Evolutionary conservation across 2,888 invertebrate genomes (phyloP), one percentile per base, ranked within the genome.

Genomic region (Sinohyriopsis cumingii): DNA sequence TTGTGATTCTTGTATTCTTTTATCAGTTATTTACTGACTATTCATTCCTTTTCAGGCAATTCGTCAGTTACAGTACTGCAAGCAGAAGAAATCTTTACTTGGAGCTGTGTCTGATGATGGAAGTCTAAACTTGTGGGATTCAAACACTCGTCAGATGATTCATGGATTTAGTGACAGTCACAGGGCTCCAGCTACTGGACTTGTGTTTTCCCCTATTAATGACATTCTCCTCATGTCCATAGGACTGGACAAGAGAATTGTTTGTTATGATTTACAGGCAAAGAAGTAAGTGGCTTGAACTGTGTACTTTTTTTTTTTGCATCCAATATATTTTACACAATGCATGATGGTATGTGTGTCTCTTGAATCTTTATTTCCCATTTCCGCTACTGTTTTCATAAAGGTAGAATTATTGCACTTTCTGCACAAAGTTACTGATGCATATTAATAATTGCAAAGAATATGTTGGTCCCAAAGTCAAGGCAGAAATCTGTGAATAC

Each of bases 121-220:
- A 9, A 76, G 79, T 45, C 84, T 90, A n/a, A 82, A 82, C 62
- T 77, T 90, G 33, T 90, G 90, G 90, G 90, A 90, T 73, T 82
- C 85, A 22, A 87, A 86, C 73, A 78, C 82, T 19, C 77, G 87
- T 3, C 82, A 85, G 60, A 77, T 86, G 45, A 65, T 88, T 12
- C 88, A 90, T 78, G 77, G 80, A 22, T 90, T 90, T 71, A 71
- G 72, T 19, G 69, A 77, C 18, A 76, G 79, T 12, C 91, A 91
- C 80, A 73, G 79, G 20, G 89, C 90, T 15, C 89, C 91, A 1
- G 89, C 88, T 20, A 87, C 87, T 3, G 88, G 87, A 9, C 80
- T 91, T 18, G 84, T 87, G n/a, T 91, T 91, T 77, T 91, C 90
- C n/a, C 90, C 90, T 1, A 81, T 90, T 71, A 91, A 91, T 76